Base-by-base conservation (phyloP, 2,888 invertebrate species). In the Micoletzkya japonica region DNA sequence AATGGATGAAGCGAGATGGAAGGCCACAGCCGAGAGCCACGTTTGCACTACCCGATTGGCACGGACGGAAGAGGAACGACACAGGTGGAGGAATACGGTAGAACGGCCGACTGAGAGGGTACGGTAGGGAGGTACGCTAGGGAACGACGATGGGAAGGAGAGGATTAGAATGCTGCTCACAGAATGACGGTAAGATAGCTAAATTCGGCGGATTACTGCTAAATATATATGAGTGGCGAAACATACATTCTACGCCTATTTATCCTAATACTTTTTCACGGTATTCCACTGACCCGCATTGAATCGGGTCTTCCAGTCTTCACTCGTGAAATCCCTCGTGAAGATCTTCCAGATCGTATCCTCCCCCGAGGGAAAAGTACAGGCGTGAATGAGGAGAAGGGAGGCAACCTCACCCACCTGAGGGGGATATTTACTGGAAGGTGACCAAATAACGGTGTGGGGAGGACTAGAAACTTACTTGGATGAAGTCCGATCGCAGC, bases 341-440 rank as follows among this genome's bases (percentile, higher is more conserved):
- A 98, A 91, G n/a, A 95, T 90, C 76, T 91, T 90, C 92, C 97
- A 97, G 87, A 98, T 93, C 58, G 95, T 92, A 86, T 96, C 95
- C 0, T 93, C 92, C 2, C 98, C 98, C 71, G 92, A 91, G 0
- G 95, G 92, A 74, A 98, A 89, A 0, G 95, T 94, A 73, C 97
- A 91, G 85, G 95, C 95, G 87, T 98, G 96, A 72, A 98, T 89
- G 75, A 99, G 88, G 69, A 98, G 89, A 0, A 96, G 95, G 36
- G 95, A 95, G 37, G 92, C 91, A 76, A 93, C 91, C 86, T 94
- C 92, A 78, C 95, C 92, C 78, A 97, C 93, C 87, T 96, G 36
- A 57, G 36, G 36, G 52, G 20, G 14, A 49, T 30, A 1, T 3
- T n/a, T n/a, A n/a, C n/a, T n/a, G n/a, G n/a, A n/a, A n/a, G n/a